phyloP scores from a whole-genome alignment of 2,113 vertebrate genomes.

The Galeopterus variegatus region DNA sequence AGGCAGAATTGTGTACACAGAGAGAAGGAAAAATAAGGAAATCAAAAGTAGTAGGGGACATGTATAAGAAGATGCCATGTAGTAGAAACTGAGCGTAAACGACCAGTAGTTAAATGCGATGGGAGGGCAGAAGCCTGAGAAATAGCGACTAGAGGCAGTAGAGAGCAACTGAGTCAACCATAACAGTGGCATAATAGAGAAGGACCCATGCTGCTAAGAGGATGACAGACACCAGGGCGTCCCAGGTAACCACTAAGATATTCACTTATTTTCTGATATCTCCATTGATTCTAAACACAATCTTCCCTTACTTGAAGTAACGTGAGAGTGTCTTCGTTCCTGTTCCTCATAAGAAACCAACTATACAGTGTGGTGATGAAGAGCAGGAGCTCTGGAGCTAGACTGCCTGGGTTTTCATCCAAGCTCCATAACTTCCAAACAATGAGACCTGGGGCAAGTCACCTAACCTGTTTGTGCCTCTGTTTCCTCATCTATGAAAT shows the following conservation, averaged over 20 bases:
- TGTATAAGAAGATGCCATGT: neutral
- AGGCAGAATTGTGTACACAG: neutral
- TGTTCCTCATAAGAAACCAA: neutral
- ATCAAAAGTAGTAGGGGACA: neutral
- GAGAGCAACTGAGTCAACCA: neutral
- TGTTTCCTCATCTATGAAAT: neutral
- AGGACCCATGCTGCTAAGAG: neutral
- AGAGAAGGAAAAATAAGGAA: neutral
- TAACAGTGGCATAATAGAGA: no score
- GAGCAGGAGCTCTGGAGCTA: neutral
- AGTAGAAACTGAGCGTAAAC: neutral
- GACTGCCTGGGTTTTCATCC: neutral
- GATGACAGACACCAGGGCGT: neutral
- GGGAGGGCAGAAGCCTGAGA: neutral
- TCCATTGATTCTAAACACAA: neutral
- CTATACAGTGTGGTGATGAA: neutral
- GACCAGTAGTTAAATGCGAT: fast-evolving
- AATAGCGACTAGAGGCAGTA: neutral
- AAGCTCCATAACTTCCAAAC: neutral
- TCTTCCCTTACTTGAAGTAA: neutral
- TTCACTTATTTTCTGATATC: neutral
- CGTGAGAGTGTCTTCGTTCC: neutral
- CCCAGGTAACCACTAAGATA: neutral
- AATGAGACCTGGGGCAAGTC: neutral
- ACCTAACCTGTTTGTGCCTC: neutral